These are phyloP conservation scores for Eulemur albifrons DNA, from an alignment of 2,797 vertebrate genomes.

Conservation along the genomic window DNA sequence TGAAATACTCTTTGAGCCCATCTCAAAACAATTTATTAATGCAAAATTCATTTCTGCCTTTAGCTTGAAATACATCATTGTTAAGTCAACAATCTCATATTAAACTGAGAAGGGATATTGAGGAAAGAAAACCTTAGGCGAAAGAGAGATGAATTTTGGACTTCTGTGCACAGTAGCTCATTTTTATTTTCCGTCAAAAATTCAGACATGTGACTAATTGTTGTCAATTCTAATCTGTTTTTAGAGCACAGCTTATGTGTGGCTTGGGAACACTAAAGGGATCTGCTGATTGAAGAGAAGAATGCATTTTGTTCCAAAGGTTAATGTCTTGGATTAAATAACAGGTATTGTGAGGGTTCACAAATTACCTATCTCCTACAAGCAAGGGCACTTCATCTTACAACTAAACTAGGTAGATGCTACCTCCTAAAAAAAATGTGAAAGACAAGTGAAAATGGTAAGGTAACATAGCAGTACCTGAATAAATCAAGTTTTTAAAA, in stretches of 20 bases:
- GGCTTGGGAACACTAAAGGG: slow-evolving; percentile 76
- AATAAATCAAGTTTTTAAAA: not conserved
- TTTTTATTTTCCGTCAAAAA: slow-evolving; percentile 91
- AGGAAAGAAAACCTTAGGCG: slow-evolving; percentile 92
- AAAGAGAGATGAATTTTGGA: slow-evolving; percentile 92
- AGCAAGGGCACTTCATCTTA: slow-evolving; percentile 51
- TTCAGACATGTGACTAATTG: slow-evolving; percentile 86
- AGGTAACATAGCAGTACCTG: not conserved
- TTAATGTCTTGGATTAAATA: slow-evolving; percentile 75
- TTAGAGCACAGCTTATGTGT: slow-evolving; percentile 77
- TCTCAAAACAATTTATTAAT: slow-evolving; percentile 94
- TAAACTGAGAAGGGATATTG: slow-evolving; percentile 93
- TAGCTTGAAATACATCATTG: slow-evolving; percentile 95
- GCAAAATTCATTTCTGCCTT: slow-evolving; percentile 90
- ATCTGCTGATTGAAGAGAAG: slow-evolving; percentile 68
- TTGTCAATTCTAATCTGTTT: slow-evolving; percentile 85
- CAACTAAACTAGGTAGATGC: not conserved
- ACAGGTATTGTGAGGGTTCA: slow-evolving; percentile 60
- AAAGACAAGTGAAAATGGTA: not conserved
- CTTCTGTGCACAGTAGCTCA: slow-evolving; percentile 85
- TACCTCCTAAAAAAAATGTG: not conserved
- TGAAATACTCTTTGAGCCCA: slow-evolving; percentile 90
- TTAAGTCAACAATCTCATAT: slow-evolving; percentile 99
- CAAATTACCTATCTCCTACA: slow-evolving; percentile 61
- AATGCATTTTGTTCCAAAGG: slow-evolving; percentile 72